Base-by-base conservation (phyloP, 1,140 invertebrate genomes). In the Drosophila watanabei region DNA sequence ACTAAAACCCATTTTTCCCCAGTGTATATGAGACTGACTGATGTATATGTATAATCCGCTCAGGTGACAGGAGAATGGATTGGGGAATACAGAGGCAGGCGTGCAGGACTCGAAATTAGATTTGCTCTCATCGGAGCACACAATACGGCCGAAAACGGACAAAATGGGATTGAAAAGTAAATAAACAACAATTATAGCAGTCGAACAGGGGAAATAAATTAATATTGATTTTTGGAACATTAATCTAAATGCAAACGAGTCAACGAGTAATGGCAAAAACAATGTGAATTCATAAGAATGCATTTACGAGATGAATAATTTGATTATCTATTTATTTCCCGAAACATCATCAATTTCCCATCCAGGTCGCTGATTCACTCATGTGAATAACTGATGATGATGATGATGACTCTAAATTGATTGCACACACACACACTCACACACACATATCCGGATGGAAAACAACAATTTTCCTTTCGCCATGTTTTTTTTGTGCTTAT, bases 311-410 rank as follows among this genome's bases (percentile, higher is more conserved):
- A 43, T 73, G 68, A 51, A 58, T 70, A 75, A 73, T 75, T 51
- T 51, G 69, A 52, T 73, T 75, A 73, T 43, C 37, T 52, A 75
- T 73, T 51, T 71, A 73, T 71, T 73, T 73, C 32, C 71, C 69
- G 39, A 20, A 60, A 33, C 70, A 60, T 35, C 35, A 48, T 41
- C 35, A 41, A 54, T 32, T 52, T 28, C 35, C 30, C 9, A 39
- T 11, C 35, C 71, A 54, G 54, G 39, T 59, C 70, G 58, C 30
- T 14, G 11, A 5, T 20, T 75, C 72, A 78, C 14, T n/a, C 75
- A 69, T 78, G 63, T 78, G 75, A 51, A 78, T 78, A 77, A 43
- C 75, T 69, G 75, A 78, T 69, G 75, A 78, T 58, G 48, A 78
- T 58, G 48, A 41, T 69, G 75, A 82, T 65, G 48, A 57, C 33